Conservation (phyloP, 1,140 invertebrate genomes). For the Drosophila simulans region DNA sequence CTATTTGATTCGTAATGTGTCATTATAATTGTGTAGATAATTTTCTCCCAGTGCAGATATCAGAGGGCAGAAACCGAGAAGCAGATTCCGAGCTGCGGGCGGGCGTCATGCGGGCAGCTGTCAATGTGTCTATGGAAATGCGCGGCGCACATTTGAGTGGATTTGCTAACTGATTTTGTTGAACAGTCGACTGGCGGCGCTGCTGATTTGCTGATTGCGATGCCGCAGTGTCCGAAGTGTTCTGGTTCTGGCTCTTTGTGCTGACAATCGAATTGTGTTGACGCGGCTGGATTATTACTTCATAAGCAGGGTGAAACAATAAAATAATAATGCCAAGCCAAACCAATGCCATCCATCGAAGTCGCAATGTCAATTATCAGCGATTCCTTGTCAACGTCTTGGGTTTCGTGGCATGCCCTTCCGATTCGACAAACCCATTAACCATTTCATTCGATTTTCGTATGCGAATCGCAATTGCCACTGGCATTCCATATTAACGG, state of each 20-base stretch:
- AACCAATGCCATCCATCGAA: slow-evolving; percentile 18
- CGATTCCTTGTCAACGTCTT: slow-evolving; percentile 63
- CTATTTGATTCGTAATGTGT: no score
- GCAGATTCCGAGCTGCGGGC: slow-evolving; percentile 26
- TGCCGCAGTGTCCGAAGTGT: slow-evolving; percentile 38
- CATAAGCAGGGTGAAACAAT: slow-evolving; percentile 77
- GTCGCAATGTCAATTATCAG: slow-evolving; percentile 78
- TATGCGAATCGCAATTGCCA: slow-evolving; percentile 77
- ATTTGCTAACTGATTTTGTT: slow-evolving; percentile 82
- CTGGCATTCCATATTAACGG: slow-evolving; percentile 67
- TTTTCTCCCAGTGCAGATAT: slow-evolving; percentile 20
- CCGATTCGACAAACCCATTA: slow-evolving; percentile 67
- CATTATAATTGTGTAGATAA: not conserved
- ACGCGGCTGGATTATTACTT: slow-evolving; percentile 83
- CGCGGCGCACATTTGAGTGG: slow-evolving; percentile 77
- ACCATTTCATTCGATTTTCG: slow-evolving; percentile 76
- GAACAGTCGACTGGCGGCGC: slow-evolving; percentile 51
- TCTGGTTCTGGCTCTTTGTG: slow-evolving; percentile 54
- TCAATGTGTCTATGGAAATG: slow-evolving; percentile 83
- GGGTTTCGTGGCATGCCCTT: slow-evolving; percentile 24
- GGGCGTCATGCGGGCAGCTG: slow-evolving; percentile 70
- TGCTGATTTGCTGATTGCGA: slow-evolving; percentile 74
- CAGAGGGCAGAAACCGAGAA: slow-evolving; percentile 16
- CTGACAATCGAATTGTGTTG: slow-evolving; percentile 81
- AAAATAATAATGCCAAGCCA: slow-evolving; percentile 41